Evolutionary conservation across 2,888 invertebrate genomes (phyloP), one percentile per base, ranked within the genome.

Genomic region (Lithophane semibrunnea): DNA sequence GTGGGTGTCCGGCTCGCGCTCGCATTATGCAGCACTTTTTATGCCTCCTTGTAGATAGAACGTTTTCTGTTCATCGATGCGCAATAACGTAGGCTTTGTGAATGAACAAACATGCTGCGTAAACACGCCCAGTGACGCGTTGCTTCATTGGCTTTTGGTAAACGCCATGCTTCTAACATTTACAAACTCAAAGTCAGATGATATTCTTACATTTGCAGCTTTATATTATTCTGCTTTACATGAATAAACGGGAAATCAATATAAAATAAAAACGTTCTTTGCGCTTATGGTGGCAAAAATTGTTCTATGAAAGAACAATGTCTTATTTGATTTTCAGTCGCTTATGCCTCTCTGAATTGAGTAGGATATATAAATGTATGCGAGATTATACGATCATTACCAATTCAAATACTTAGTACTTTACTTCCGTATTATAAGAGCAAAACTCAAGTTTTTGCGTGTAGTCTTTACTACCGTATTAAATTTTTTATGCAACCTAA

Each of bases 1-100:
- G 96, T 96, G 96, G 96, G 96, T 96, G 96, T 96, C 93, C 96
- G 89, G 87, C 90, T 88, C 91, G 90, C 91, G 89, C 90, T 88
- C 90, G 92, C 92, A 93, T 95, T 95, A 93, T 95, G 91, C 91
- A 91, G 91, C 90, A 92, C 90, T 95, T 96, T 95, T 96, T 95
- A 92, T 92, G 87, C 88, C 81, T 88, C 87, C 89, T 88, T 89
- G 83, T 90, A 89, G 85, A 90, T 89, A 88, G 86, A 90, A 89
- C 90, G 90, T 89, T 89, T 91, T 90, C 89, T 91, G 91, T 89
- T 91, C 93, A 93, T 90, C 92, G 91, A 91, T 89, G 94, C 94
- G 92, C 91, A 93, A 92, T 94, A 94, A 94, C 90, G 85, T 89
- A 91, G 88, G 91, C 92, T 92, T 95, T 94, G 93, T 95, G 90